Percentiles rank a stretch among this genome's conserved stretches.
phyloP scores from a whole-genome alignment of 2,888 invertebrate species.

The Willowsia nigromaculata region DNA sequence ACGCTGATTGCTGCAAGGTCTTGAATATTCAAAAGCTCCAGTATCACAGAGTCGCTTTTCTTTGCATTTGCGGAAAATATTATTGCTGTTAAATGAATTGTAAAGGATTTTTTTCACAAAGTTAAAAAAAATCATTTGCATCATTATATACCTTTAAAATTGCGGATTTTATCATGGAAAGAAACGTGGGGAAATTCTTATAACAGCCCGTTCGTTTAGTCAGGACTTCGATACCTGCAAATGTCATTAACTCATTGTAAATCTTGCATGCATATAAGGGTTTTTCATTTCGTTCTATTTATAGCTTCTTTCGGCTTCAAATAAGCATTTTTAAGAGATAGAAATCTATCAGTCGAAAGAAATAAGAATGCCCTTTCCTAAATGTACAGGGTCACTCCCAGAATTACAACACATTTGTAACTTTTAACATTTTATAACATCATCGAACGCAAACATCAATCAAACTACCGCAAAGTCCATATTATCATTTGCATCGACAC shows the following conservation, averaged over 20 bases:
- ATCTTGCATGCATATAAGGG: not conserved
- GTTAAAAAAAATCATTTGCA: too few relatives aligned
- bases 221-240: constrained; percentile 82
- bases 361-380: not conserved
- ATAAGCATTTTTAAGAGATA: not conserved
- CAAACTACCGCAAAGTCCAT: not conserved
- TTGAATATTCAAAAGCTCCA: constrained; percentile 82
- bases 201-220: constrained; percentile 83
- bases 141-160: constrained; percentile 81
- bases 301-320: too few relatives aligned
- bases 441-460: constrained; percentile 65
- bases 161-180: constrained; percentile 83
- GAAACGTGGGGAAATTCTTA: constrained; percentile 83
- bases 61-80: constrained; percentile 79
- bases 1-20: constrained; percentile 82
- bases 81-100: not conserved
- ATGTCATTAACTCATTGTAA: constrained; percentile 44
- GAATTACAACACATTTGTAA: constrained; percentile 1
- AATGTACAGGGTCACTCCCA: constrained; percentile 35
- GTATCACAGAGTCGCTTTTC: constrained; percentile 82
- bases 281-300: too few relatives aligned
- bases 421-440: constrained; percentile 76
- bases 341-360: not conserved
- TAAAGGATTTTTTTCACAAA: not conserved
- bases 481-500: not conserved